Conservation (phyloP, 2,113 vertebrate species). For the Gila orcuttii region DNA sequence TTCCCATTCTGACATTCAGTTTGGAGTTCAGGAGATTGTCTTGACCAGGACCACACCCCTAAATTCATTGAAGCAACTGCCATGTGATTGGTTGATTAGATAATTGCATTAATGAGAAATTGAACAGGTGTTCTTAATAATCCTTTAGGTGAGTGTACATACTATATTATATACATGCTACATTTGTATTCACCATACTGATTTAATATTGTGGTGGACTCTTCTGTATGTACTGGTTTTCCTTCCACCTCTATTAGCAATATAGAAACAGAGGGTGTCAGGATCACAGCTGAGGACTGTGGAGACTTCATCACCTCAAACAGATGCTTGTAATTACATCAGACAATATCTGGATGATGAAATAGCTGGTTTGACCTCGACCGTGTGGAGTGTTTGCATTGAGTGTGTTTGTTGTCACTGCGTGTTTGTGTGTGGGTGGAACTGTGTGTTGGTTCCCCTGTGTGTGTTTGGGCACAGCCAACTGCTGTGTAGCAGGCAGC, state of each 20-base stretch:
- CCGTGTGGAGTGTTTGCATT: conserved; percentile 26
- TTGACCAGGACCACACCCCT: no score
- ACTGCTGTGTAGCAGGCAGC: conserved; percentile 36
- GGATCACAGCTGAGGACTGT: conserved; percentile 1
- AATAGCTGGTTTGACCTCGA: conserved; percentile 20
- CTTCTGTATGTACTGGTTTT: not conserved
- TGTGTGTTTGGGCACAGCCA: conserved; percentile 36
- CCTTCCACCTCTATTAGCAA: not conserved
- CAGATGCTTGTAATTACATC: conserved; percentile 21
- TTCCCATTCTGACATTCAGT: no score
- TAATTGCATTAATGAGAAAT: no score
- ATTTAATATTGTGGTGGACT: not conserved
- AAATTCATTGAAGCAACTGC: no score
- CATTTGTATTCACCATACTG: not conserved
- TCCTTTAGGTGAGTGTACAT: no score
- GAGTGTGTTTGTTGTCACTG: conserved; percentile 19
- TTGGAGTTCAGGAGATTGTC: no score
- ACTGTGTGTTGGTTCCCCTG: conserved; percentile 36
- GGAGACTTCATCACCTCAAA: not conserved
- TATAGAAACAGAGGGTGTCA: conserved; percentile 17
- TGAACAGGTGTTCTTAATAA: no score
- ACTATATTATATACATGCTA: not conserved
- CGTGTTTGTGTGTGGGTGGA: conserved; percentile 30
- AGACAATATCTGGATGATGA: conserved; percentile 29
- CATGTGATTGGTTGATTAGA: no score